phyloP scores from a whole-genome alignment of 2,797 vertebrate species.

The Microhierax caerulescens region DNA sequence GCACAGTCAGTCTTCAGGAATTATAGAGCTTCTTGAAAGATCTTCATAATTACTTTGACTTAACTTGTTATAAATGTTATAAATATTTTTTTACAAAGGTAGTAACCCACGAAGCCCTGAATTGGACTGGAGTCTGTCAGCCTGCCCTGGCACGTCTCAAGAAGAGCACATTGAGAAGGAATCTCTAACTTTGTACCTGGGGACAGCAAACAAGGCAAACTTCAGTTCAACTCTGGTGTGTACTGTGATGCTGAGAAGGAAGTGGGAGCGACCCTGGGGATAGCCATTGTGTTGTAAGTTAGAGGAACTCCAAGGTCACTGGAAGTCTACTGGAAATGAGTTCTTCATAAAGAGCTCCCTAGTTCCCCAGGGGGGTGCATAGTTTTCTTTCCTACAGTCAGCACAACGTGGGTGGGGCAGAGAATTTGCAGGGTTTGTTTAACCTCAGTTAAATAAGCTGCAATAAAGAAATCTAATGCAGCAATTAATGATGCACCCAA shows the following conservation, averaged over 20 bases:
- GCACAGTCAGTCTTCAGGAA: background rate
- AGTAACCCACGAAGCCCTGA: background rate
- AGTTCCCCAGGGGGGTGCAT: background rate
- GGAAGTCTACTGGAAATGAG: background rate
- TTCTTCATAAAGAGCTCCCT: background rate
- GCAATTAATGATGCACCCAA: background rate
- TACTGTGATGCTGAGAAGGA: background rate
- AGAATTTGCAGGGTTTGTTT: background rate
- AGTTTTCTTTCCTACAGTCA: background rate
- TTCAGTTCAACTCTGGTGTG: background rate
- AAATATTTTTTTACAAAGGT: background rate
- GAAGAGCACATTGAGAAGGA: background rate
- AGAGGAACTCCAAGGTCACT: background rate
- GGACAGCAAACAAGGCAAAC: background rate
- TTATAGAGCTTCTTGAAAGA: background rate
- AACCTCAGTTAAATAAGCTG: background rate
- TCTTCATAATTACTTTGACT: background rate
- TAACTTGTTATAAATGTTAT: background rate
- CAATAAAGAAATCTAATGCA: background rate
- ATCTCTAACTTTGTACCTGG: background rate
- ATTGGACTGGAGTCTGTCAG: background rate
- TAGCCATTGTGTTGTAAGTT: background rate
- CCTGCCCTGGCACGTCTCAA: background rate
- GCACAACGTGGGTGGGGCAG: background rate
- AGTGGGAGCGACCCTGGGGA: background rate